Conservation (phyloP, 2,888 invertebrate genomes). For the Dimorphilus gyrociliatus region DNA sequence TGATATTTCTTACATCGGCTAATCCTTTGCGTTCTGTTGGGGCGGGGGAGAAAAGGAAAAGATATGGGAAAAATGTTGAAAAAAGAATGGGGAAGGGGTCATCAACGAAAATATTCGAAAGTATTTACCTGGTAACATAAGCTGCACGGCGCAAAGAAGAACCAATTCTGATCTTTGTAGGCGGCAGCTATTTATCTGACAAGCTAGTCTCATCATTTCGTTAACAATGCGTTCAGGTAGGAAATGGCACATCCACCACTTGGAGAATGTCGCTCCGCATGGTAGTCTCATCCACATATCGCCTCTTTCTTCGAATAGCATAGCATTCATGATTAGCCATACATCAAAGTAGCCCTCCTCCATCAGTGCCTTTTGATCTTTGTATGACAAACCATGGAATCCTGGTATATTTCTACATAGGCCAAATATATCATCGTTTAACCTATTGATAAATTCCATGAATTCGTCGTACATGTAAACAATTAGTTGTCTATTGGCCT, state of each 20-base stretch:
- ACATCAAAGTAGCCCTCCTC: constrained; percentile 22
- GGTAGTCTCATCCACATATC: constrained; percentile 17
- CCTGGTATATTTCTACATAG: constrained; percentile 20
- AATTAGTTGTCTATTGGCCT: constrained; percentile 9
- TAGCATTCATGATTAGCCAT: constrained; percentile 22
- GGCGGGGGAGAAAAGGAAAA: not conserved
- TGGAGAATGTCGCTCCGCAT: constrained; percentile 15
- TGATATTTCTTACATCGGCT: constrained; percentile 9
- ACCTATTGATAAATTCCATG: constrained; percentile 11
- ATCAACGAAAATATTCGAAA: no score
- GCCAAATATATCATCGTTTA: constrained; percentile 17
- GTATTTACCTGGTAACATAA: constrained; percentile 13
- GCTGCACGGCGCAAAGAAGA: constrained; percentile 18
- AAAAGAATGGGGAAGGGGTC: no score
- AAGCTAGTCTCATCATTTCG: constrained; percentile 16
- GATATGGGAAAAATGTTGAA: no score
- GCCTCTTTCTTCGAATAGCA: constrained; percentile 17
- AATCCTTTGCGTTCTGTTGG: constrained; percentile 13
- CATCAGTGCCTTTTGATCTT: constrained; percentile 15
- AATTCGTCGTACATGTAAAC: constrained; percentile 13
- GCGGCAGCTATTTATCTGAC: constrained; percentile 16
- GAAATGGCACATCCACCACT: constrained; percentile 19
- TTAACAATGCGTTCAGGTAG: constrained; percentile 16
- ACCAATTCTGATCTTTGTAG: constrained; percentile 18
- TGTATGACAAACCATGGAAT: constrained; percentile 12